Base-by-base conservation (phyloP, 2,888 invertebrate species). In the Perizoma affinitatum region DNA sequence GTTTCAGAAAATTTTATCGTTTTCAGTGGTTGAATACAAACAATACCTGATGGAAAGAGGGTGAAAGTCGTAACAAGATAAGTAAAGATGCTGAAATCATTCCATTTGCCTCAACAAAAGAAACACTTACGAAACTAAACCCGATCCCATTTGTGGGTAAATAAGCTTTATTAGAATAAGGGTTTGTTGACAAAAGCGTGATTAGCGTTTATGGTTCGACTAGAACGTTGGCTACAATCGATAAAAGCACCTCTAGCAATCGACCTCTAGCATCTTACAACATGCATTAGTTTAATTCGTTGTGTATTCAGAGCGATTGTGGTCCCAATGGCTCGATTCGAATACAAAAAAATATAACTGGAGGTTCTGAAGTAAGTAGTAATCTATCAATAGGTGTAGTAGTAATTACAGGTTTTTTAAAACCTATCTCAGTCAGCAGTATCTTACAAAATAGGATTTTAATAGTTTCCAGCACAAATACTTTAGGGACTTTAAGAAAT, bases 61-160 rank as follows among this genome's bases (percentile, higher is more conserved):
- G 34, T 35, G 9, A 57, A 10, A 34, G 34, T 35, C 35, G 4
- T 11, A 11, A 46, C 11, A 40, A 57, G 51, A 9, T 38, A 7
- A 57, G 45, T 36, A 46, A 51, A 6, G 45, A 10, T 51, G 40
- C 44, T n/a, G 45, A 45, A 45, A 50, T 57, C 45, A 51, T 57
- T 45, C 34, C 40, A 57, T 56, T 56, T 48, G 22, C 45, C 4
- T 10, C 45, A 40, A 49, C 56, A 56, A 44, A 56, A 50, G 40
- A 56, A 56, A 10, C n/a, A 33, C 40, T 38, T 22, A 40, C 42
- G 34, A 42, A 10, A n/a, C 22, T 22, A 22, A 5, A 9, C 5
- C 41, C 41, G 38, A 36, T 36, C 9, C 36, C 22, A 6, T 22
- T 45, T 22, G 44, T 10, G 48, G 43, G 42, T 48, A 42, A 48